Evolutionary conservation across 2,888 invertebrate genomes (phyloP).

Genomic region (Drosophila anomalipes): DNA sequence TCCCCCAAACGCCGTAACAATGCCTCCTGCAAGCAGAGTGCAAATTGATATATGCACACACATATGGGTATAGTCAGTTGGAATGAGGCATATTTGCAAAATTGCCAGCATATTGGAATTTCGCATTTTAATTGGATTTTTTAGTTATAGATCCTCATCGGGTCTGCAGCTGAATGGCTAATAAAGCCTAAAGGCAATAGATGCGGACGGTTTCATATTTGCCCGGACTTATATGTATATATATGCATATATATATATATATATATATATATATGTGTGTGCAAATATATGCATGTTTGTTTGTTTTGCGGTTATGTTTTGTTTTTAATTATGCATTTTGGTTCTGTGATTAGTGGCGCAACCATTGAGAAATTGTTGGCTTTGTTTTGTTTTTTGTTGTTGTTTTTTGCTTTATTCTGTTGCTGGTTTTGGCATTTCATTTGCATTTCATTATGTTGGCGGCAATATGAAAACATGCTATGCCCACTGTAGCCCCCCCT

Average conservation of each 20-base stretch:
- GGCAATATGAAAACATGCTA: slow-evolving; percentile 12
- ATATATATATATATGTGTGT: not conserved
- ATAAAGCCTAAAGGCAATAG: not conserved
- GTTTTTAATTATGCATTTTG: slow-evolving; percentile 49
- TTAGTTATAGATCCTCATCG: slow-evolving; percentile 1
- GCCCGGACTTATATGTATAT: not conserved
- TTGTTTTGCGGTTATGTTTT: slow-evolving; percentile 13
- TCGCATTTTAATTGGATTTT: slow-evolving; percentile 45
- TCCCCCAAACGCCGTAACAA: slow-evolving; percentile 91
- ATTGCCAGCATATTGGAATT: slow-evolving; percentile 17
- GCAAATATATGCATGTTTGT: not conserved
- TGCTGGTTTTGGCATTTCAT: slow-evolving; percentile 61
- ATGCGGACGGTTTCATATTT: not conserved
- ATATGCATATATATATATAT: not conserved
- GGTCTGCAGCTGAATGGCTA: not conserved
- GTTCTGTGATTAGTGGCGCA: slow-evolving; percentile 35
- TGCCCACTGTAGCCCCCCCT: not conserved
- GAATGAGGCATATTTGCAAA: slow-evolving; percentile 7
- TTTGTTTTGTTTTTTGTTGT: slow-evolving; percentile 26
- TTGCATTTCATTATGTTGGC: slow-evolving; percentile 65
- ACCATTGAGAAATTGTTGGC: slow-evolving; percentile 28
- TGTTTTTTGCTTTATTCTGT: slow-evolving; percentile 27
- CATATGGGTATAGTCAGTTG: not conserved
- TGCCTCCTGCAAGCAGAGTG: slow-evolving; percentile 89
- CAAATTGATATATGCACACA: not conserved